Base-by-base conservation (phyloP, 2,113 vertebrate species). In the Atrichornis clamosus region DNA sequence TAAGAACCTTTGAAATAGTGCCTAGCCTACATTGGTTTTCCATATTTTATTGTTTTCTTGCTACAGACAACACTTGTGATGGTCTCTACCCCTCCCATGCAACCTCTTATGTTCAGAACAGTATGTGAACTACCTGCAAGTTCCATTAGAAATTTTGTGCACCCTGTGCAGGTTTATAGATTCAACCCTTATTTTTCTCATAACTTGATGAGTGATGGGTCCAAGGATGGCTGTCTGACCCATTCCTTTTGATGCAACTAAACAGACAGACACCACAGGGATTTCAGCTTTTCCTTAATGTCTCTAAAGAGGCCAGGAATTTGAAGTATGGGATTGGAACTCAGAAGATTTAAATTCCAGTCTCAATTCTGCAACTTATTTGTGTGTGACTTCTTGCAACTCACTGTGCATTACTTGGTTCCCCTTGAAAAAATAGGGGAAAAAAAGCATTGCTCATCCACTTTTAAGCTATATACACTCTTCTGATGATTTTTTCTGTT, bases 41-140 rank as follows among this genome's bases (percentile, higher is more conserved):
- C 15, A 10, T 56, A 64, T 60, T 83, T 49, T 75, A 13, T 68
- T 68, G 9, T 41, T 81, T 91, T 81, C 41, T 73, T 92, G 12
- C 62, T 73, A 37, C 9, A 32, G 49, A 7, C 27, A 83, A 80
- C 17, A 5, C 15, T 42, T 53, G 8, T 53, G 42, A 70, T 53
- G 12, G 7, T 70, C 24, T 89, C 59, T 73, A 74, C 23, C 3
- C 11, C 15, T 83, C 49, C 16, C 33, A 60, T 0, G 0, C 33
- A 76, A 41, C 14, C 7, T 84, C 80, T 44, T 22, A 26, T 37
- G 22, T 60, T 90, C 59, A 58, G 33, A 90, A 30, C 32, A 63
- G 13, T 41, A 42, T 37, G 20, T 46, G 50, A 77, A 37, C 42
- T 84, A 52, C 4, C 9, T 87, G 33, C 47, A 82, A 72, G 60